Evolutionary conservation across 2,888 invertebrate genomes (phyloP).

Genomic region (Rhorus exstirpatorius): DNA sequence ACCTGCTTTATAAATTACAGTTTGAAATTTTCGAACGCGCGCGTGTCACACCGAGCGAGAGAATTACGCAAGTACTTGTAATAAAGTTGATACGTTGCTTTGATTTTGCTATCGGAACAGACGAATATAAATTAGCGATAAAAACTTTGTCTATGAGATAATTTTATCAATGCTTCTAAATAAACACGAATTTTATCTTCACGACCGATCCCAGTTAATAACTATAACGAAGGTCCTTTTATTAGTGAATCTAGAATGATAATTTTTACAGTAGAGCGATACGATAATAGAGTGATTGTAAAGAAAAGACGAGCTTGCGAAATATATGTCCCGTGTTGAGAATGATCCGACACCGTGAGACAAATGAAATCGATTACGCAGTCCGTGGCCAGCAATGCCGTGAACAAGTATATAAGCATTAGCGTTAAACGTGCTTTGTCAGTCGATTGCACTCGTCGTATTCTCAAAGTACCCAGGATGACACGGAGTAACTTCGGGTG

Average conservation of each 20-base stretch:
- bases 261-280: constrained; percentile 17
- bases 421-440: constrained; percentile 75
- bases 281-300: constrained; percentile 34
- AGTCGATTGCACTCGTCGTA: constrained; percentile 80
- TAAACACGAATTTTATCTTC: neutral
- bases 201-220: neutral
- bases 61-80: constrained; percentile 59
- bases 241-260: constrained; percentile 9
- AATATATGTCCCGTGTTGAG: constrained; percentile 75
- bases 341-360: constrained; percentile 72
- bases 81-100: constrained; percentile 18
- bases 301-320: constrained; percentile 77
- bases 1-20: constrained; percentile 76
- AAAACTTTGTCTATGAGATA: constrained; percentile 2
- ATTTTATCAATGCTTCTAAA: neutral
- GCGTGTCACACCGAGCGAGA: constrained; percentile 52
- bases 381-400: constrained; percentile 68
- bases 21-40: constrained; percentile 46
- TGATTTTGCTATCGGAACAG: neutral
- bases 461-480: constrained; percentile 76
- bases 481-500: constrained; percentile 70
- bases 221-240: constrained; percentile 13
- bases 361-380: constrained; percentile 84
- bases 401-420: constrained; percentile 82
- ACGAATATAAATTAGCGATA: neutral